Percentiles rank a stretch among this genome's conserved stretches.
Conservation (phyloP, 2,113 vertebrate species). For the Channa argus region DNA sequence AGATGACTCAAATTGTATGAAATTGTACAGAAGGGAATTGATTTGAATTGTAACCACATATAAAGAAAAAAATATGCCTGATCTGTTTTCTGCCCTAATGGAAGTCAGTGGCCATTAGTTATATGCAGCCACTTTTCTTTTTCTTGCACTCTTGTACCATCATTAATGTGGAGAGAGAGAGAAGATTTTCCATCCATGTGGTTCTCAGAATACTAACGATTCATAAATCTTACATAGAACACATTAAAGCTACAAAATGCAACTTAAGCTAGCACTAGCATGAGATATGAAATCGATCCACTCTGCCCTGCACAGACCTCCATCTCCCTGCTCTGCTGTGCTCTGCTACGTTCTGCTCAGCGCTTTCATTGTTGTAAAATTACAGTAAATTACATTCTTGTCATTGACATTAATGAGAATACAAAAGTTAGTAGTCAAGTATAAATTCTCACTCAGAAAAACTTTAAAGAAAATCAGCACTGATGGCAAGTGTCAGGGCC, state of each 20-base stretch:
- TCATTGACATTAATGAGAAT: no score
- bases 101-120: conserved; percentile 16
- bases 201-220: conserved; percentile 6
- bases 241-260: conserved; percentile 29
- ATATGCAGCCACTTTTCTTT: background rate
- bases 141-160: background rate
- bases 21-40: background rate
- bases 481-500: no score
- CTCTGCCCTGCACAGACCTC: no score
- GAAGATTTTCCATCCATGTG: background rate
- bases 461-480: no score
- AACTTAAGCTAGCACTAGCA: no score
- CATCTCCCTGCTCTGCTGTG: no score
- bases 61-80: background rate
- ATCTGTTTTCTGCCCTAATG: background rate
- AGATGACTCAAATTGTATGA: background rate
- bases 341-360: no score
- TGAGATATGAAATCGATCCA: no score
- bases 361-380: no score
- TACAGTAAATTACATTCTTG: no score
- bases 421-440: no score
- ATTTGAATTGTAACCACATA: background rate
- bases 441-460: no score
- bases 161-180: conserved; percentile 6
- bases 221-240: conserved; percentile 57